Conservation (phyloP, 2,888 invertebrate species). For the Sinentomon sp. region DNA sequence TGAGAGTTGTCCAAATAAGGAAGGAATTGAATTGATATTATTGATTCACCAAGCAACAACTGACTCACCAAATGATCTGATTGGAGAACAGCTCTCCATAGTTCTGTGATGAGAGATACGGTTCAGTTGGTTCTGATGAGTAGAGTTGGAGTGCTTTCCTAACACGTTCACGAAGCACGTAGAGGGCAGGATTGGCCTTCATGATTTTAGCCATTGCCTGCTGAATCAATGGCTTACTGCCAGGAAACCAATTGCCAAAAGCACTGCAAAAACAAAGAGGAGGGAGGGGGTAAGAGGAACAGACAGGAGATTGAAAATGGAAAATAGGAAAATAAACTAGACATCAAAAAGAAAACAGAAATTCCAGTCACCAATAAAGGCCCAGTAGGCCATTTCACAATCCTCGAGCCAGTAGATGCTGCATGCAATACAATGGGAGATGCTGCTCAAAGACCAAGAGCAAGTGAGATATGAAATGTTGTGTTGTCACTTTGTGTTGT, state of each 20-base stretch:
- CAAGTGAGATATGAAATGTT: too few species aligned
- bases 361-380: too few species aligned
- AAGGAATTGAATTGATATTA: too few species aligned
- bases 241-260: slow-evolving; percentile 99
- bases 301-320: too few species aligned
- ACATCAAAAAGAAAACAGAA: too few species aligned
- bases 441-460: too few species aligned
- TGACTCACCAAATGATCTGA: slow-evolving; percentile 89
- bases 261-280: slow-evolving; percentile 30
- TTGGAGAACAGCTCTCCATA: slow-evolving; percentile 99
- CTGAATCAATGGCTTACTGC: slow-evolving; percentile 90
- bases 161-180: slow-evolving; percentile 87
- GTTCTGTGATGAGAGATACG: slow-evolving; percentile 94
- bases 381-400: too few species aligned
- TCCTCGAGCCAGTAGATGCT: not conserved
- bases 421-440: too few species aligned
- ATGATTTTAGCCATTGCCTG: slow-evolving; percentile 99
- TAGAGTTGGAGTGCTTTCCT: slow-evolving; percentile 95
- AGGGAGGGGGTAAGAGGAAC: not conserved
- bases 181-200: slow-evolving; percentile 97
- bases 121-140: slow-evolving; percentile 96
- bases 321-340: too few species aligned
- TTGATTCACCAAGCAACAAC: too few species aligned
- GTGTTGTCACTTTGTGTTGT: too few species aligned
- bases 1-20: too few species aligned